Evolutionary conservation across 2,113 vertebrate genomes (phyloP).

Genomic region (Megalops atlanticus): DNA sequence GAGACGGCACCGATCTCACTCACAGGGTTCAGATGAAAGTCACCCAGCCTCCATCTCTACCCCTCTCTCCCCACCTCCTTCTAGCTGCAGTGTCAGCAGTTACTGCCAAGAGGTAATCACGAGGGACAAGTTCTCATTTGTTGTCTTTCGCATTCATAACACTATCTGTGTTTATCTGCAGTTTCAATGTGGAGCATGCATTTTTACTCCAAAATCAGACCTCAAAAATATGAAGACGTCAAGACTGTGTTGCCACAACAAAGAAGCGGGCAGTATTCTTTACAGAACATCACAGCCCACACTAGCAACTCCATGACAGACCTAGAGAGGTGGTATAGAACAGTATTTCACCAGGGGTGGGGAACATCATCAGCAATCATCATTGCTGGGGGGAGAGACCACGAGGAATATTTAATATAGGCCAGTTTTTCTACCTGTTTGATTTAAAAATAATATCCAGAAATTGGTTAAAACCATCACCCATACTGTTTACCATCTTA

Average conservation of each 20-base stretch:
- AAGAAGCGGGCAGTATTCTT: background rate
- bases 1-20: background rate
- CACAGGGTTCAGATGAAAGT: background rate
- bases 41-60: background rate
- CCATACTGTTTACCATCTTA: no score
- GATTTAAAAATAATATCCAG: no score
- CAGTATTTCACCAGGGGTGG: no score
- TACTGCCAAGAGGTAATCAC: background rate
- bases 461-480: no score
- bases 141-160: background rate
- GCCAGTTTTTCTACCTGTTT: no score
- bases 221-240: background rate
- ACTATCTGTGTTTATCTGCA: background rate
- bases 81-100: background rate
- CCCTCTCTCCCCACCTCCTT: no score
- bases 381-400: no score
- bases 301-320: background rate
- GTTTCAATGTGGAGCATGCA: background rate
- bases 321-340: background rate
- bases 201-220: background rate
- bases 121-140: background rate
- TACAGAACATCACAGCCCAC: background rate
- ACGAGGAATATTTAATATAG: no score
- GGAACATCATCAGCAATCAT: no score
- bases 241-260: background rate